These are phyloP conservation scores for Fragum fragum DNA, from an alignment of 2,888 invertebrate genomes.

Conservation along the genomic window DNA sequence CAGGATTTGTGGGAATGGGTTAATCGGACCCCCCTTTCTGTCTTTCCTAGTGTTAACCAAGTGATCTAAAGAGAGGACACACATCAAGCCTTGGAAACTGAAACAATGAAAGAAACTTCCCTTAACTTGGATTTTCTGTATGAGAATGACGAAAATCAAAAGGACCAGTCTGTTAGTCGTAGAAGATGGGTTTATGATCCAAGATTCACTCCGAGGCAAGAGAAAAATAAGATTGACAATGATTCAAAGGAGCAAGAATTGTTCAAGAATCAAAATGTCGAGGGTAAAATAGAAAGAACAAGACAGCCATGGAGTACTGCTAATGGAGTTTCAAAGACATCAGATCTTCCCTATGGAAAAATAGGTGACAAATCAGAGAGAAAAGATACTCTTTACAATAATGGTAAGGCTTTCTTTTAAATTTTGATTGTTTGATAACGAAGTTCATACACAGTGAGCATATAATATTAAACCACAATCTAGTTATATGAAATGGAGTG, in stretches of 20 bases:
- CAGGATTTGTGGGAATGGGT: too few relatives aligned
- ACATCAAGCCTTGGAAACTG: neutral
- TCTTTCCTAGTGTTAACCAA: neutral
- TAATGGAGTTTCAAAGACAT: neutral
- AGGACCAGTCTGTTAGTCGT: neutral
- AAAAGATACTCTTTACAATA: neutral
- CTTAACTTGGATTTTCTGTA: neutral
- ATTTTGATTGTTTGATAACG: too few relatives aligned
- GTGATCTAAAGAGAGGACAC: neutral
- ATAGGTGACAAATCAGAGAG: neutral
- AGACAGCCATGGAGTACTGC: neutral
- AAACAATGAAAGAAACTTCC: neutral
- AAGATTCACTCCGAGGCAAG: too few relatives aligned
- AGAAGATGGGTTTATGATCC: too few relatives aligned
- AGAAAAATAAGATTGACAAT: too few relatives aligned
- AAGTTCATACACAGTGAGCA: too few relatives aligned
- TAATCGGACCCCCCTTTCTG: neutral
- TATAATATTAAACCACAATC: too few relatives aligned
- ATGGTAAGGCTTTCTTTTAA: neutral
- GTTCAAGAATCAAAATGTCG: neutral
- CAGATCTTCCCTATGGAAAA: neutral
- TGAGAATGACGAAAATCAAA: neutral
- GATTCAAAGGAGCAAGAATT: too few relatives aligned
- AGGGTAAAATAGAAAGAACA: neutral
- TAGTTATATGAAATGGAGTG: too few relatives aligned